These are phyloP conservation scores for Remorina albescens DNA, from an alignment of 2,797 vertebrate genomes.

Conservation along the genomic window DNA sequence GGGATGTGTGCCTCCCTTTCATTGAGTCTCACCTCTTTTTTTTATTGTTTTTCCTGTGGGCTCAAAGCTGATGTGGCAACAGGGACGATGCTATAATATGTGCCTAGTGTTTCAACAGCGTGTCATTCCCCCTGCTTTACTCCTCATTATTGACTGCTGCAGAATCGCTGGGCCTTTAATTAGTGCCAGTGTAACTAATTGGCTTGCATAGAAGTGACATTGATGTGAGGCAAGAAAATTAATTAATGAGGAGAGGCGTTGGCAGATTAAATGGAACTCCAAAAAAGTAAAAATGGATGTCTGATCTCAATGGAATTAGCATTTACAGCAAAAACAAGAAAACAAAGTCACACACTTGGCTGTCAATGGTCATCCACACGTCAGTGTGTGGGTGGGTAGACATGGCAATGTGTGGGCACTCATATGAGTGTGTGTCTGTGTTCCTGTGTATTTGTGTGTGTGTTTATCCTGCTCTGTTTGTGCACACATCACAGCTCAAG, in stretches of 20 bases:
- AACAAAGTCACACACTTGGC: slow-evolving; percentile 19
- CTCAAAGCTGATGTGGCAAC: slow-evolving; percentile 27
- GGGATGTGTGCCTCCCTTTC: not conserved
- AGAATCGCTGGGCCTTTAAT: slow-evolving; percentile 77
- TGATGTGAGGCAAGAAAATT: slow-evolving; percentile 70
- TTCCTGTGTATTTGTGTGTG: slow-evolving; percentile 8
- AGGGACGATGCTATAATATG: slow-evolving; percentile 37
- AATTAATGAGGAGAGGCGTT: slow-evolving; percentile 67
- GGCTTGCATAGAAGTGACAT: slow-evolving; percentile 74
- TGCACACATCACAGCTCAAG: slow-evolving; percentile 60
- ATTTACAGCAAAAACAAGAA: slow-evolving; percentile 41
- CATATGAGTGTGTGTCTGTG: not conserved
- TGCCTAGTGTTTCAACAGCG: slow-evolving; percentile 49
- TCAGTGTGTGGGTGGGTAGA: slow-evolving; percentile 28
- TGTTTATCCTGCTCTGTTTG: slow-evolving; percentile 29
- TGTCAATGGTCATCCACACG: slow-evolving; percentile 9
- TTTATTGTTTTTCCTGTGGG: not conserved
- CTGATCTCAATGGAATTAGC: slow-evolving; percentile 36
- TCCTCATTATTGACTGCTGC: slow-evolving; percentile 79
- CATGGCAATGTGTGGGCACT: slow-evolving; percentile 26
- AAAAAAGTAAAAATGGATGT: slow-evolving; percentile 56
- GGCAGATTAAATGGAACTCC: slow-evolving; percentile 59
- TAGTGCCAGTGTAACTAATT: slow-evolving; percentile 80
- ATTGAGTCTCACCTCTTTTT: not conserved
- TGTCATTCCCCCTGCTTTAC: slow-evolving; percentile 53